Percentiles rank a stretch among this genome's conserved stretches.
These are phyloP conservation scores for Oreochromis tanganicae DNA, from an alignment of 2,113 vertebrate species.

Conservation along the genomic window DNA sequence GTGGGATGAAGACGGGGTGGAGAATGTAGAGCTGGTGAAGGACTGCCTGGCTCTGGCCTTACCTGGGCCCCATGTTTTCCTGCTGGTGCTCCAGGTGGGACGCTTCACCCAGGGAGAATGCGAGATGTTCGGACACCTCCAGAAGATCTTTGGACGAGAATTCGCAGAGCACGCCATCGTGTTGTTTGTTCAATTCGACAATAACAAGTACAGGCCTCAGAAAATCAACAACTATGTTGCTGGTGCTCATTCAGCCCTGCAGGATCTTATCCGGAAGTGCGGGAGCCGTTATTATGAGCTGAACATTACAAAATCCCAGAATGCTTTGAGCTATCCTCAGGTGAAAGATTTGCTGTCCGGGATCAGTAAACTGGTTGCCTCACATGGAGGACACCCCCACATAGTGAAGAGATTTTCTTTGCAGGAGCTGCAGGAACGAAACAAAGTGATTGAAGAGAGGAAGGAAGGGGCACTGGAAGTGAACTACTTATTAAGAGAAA, in stretches of 20 bases:
- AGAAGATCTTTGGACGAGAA: slow-evolving; percentile 33
- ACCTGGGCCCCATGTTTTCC: slow-evolving; percentile 38
- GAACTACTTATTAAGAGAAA: neutral
- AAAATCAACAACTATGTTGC: slow-evolving; percentile 23
- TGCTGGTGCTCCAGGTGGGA: slow-evolving; percentile 38
- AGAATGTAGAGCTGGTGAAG: slow-evolving; percentile 19
- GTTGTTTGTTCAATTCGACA: slow-evolving; percentile 14
- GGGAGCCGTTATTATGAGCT: slow-evolving; percentile 28
- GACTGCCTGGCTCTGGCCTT: slow-evolving; percentile 39
- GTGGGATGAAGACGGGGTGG: slow-evolving; percentile 36
- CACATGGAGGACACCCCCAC: neutral
- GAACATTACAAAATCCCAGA: neutral
- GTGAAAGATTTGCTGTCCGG: slow-evolving; percentile 33
- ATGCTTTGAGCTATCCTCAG: slow-evolving; percentile 26
- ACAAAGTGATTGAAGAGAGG: neutral
- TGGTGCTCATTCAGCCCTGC: slow-evolving; percentile 10
- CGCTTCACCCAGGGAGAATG: slow-evolving; percentile 47
- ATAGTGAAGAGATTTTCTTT: slow-evolving; percentile 3
- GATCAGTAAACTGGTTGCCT: slow-evolving; percentile 19
- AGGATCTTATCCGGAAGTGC: slow-evolving; percentile 11
- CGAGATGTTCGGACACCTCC: slow-evolving; percentile 18
- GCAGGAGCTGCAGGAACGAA: slow-evolving; percentile 27
- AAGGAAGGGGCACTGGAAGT: neutral
- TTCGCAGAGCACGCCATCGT: neutral
- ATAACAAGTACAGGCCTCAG: neutral